Evolutionary conservation across 2,797 vertebrate species (phyloP).

Genomic region (Sebastes iracundus): DNA sequence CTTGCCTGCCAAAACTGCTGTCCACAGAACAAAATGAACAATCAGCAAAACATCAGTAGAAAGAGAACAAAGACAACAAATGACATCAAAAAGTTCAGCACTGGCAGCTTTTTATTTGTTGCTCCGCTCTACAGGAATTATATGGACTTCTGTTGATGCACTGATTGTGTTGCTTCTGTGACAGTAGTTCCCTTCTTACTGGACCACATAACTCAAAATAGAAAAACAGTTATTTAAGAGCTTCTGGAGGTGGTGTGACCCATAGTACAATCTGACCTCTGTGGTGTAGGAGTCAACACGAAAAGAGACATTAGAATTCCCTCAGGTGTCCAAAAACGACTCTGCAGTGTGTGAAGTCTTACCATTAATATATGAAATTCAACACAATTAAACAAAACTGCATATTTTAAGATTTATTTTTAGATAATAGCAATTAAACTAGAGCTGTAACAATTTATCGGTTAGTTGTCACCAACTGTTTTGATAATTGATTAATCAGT

Average conservation of each 20-base stretch:
- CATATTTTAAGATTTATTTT: neutral
- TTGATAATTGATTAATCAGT: too few relatives aligned
- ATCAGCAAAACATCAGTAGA: neutral
- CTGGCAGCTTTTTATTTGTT: neutral
- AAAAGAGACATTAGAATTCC: neutral
- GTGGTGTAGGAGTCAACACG: neutral
- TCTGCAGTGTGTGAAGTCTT: too few relatives aligned
- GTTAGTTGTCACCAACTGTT: too few relatives aligned
- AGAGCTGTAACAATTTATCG: too few relatives aligned
- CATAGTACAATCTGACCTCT: neutral
- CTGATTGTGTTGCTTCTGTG: neutral
- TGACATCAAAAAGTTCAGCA: conserved; percentile 2
- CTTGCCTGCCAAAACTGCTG: neutral
- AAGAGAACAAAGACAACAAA: neutral
- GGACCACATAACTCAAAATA: neutral
- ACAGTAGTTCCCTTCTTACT: neutral
- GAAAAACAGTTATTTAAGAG: neutral
- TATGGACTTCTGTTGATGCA: neutral
- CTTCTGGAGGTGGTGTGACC: neutral
- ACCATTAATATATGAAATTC: neutral
- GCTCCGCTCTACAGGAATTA: neutral
- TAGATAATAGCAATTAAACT: neutral
- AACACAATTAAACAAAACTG: neutral
- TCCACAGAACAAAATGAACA: conserved; percentile 1
- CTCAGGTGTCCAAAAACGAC: neutral